Evolutionary conservation across 2,113 vertebrate species (phyloP), one percentile per base, ranked within the genome.

Genomic region (Anoura caudifer): DNA sequence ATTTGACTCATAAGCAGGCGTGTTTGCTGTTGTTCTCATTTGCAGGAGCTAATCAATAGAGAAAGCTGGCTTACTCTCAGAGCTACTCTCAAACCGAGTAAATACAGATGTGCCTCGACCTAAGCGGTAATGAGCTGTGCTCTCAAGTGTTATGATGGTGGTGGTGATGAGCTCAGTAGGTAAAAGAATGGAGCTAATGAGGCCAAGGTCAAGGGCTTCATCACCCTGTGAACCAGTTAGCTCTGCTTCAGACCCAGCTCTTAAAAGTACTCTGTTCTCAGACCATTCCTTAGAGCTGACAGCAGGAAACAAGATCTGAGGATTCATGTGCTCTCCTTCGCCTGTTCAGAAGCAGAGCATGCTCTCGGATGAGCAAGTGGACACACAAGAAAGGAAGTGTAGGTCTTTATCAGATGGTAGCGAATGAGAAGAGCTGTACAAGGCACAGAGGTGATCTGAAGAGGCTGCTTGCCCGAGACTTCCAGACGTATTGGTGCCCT

Each of bases 161-260:
- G 17, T n/a, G 19, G 15, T 63, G 54, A 73, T 88, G 45, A 94
- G 70, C 92, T 82, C 70, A 2, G 22, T 7, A 33, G 52, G 70
- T 67, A 38, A 31, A 70, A 84, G 65, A 65, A 82, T 26, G 67
- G 67, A 82, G 95, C 89, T 54, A 73, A 91, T 41, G 85, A 96
- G 91, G 22, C 61, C n/a, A 87, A 50, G 75, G 86, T 91, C 63
- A 47, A 33, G 82, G 67, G 63, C 70, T 50, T 54, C 79, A 0
- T 56, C 0, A 0, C 93, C 83, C 47, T 61, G 31, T 7, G n/a
- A 77, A 36, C 52, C 52, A 38, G 13, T 77, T 59, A 50, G 75
- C 63, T 73, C 28, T 15, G 38, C 80, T 70, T 69, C 45, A 87
- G 89, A 82, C 47, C 72, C 65, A 45, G 69, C 73, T 88, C 94